Base-by-base conservation (phyloP, 2,888 invertebrate genomes). In the Lordiphosa andalusiaca region DNA sequence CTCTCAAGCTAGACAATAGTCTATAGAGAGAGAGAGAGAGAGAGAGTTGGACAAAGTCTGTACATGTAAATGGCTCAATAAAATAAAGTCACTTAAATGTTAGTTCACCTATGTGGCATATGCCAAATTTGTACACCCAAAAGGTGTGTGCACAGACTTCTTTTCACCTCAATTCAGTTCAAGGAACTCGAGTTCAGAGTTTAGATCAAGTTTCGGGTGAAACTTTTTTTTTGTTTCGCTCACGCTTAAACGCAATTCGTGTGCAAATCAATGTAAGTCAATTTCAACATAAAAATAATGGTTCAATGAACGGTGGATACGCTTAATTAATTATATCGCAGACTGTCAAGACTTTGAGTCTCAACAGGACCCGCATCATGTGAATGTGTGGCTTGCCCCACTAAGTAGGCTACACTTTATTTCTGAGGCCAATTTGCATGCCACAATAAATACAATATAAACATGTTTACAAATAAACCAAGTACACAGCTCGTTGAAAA, bases 151-250 rank as follows among this genome's bases (percentile, higher is more conserved):
- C 46, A 23, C 46, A 21, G 47, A 50, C 54, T 49, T 53, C 36
- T 53, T 48, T 46, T 25, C 30, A 51, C 30, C 39, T 35, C 19
- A n/a, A 9, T 6, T 42, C 48, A 21, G 73, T 78, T 82, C 80
- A 82, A 67, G 58, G 53, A 67, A 60, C 76, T 53, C 21, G 55
- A 57, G 83, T 82, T 76, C 76, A 82, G 3, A 57, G 51, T 58
- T 16, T 6, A 59, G 54, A 53, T 16, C 30, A 36, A 46, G 13
- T 44, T 30, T 44, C 44, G 13, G 10, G 16, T 33, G 16, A 33
- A 7, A 30, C 9, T 2, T 7, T 7, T 7, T 7, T 7, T 7
- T n/a, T n/a, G n/a, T n/a, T n/a, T n/a, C n/a, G n/a, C n/a, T n/a
- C n/a, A n/a, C n/a, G n/a, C n/a, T n/a, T n/a, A n/a, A n/a, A n/a